Conservation (phyloP, 2,797 vertebrate genomes). For the Ctenopoma kingsleyae region DNA sequence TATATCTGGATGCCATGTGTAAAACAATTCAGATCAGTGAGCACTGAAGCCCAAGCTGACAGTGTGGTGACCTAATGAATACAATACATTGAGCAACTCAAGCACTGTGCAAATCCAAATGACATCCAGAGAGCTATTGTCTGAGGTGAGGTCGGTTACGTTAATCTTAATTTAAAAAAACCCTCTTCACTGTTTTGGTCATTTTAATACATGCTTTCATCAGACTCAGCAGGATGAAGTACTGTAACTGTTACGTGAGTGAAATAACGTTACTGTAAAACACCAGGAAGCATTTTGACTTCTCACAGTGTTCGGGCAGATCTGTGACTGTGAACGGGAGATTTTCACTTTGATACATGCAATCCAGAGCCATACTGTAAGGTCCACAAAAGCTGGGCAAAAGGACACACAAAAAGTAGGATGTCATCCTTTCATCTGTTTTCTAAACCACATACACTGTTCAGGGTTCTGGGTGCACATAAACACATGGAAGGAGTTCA, state of each 20-base stretch:
- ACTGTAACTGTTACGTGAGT: background rate
- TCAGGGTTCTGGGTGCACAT: conserved; percentile 1
- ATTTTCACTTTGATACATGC: background rate
- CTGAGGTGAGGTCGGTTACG: background rate
- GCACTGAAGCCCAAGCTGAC: conserved; percentile 26
- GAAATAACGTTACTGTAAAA: background rate
- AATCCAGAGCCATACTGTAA: background rate
- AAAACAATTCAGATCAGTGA: conserved; percentile 34
- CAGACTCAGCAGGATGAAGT: conserved; percentile 7
- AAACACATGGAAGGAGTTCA: background rate
- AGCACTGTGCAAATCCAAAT: conserved; percentile 42
- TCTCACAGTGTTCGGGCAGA: background rate
- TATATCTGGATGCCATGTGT: conserved; percentile 37
- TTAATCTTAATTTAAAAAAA: background rate
- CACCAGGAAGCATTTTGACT: background rate
- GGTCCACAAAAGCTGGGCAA: background rate
- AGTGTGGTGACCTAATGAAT: conserved; percentile 19
- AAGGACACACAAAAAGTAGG: background rate
- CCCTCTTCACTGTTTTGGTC: background rate
- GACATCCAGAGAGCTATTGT: conserved; percentile 14
- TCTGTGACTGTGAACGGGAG: conserved; percentile 15
- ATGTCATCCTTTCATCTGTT: conserved; percentile 4
- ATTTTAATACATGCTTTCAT: background rate
- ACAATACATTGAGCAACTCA: conserved; percentile 7
- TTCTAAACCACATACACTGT: conserved; percentile 5